These are phyloP conservation scores for Semaprochilodus insignis DNA, from an alignment of 2,797 vertebrate genomes.

Conservation along the genomic window DNA sequence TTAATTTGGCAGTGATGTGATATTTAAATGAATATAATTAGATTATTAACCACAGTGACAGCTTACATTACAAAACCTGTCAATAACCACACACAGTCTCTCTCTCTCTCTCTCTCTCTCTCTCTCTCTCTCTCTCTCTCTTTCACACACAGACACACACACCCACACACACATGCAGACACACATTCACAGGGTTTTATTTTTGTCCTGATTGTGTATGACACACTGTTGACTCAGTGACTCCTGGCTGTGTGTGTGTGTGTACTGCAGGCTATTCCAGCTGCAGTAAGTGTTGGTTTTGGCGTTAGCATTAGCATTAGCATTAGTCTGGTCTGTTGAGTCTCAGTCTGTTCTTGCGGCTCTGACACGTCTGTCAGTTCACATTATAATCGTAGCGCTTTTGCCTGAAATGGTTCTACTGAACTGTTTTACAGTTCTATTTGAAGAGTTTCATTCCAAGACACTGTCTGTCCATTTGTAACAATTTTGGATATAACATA, in stretches of 20 bases:
- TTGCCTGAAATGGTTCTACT: background rate
- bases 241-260: conserved; percentile 19
- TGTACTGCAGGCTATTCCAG: background rate
- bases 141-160: too few relatives aligned
- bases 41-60: conserved; percentile 47
- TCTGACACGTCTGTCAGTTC: background rate
- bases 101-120: too few relatives aligned
- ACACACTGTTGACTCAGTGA: conserved; percentile 16
- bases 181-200: background rate
- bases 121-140: too few relatives aligned
- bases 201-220: background rate
- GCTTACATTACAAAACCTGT: conserved; percentile 47
- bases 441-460: too few relatives aligned
- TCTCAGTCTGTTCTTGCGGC: background rate
- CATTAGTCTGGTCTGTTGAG: background rate
- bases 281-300: background rate
- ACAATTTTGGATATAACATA: too few relatives aligned
- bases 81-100: conserved; percentile 5
- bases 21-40: conserved; percentile 35
- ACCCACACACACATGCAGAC: conserved; percentile 6
- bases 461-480: too few relatives aligned
- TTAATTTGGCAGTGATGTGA: conserved; percentile 7
- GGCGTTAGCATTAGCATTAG: too few relatives aligned
- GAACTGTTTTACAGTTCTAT: background rate
- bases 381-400: background rate